These are phyloP conservation scores for Seira sanloemensis DNA, from an alignment of 2,888 invertebrate genomes.

Conservation along the genomic window DNA sequence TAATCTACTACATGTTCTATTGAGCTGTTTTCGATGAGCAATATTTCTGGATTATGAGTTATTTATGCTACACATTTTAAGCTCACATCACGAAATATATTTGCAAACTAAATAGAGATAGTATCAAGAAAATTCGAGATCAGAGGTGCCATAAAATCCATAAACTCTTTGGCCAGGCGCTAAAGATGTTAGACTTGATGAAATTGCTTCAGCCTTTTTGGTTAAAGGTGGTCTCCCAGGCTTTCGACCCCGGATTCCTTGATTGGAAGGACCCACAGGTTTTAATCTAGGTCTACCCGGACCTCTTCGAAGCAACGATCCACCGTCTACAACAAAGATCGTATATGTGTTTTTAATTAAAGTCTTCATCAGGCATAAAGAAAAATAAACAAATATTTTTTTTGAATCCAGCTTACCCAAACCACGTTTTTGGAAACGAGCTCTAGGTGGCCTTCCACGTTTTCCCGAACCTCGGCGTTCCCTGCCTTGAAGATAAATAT, in stretches of 20 bases:
- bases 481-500: no score
- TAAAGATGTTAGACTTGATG: conserved; percentile 61
- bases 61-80: no score
- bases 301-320: conserved; percentile 78
- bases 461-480: no score
- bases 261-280: conserved; percentile 82
- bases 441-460: conserved; percentile 76
- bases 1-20: no score
- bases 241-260: conserved; percentile 79
- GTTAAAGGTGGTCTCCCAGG: conserved; percentile 77
- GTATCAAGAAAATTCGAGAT: conserved; percentile 68
- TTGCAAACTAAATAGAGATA: conserved; percentile 33
- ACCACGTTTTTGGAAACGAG: conserved; percentile 55
- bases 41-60: no score
- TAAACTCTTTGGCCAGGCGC: conserved; percentile 70
- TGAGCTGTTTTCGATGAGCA: no score
- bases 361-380: no score
- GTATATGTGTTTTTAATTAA: not conserved
- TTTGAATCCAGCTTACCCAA: conserved; percentile 22
- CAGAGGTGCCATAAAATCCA: conserved; percentile 71
- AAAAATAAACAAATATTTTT: no score
- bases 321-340: conserved; percentile 46
- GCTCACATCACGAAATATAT: no score
- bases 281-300: conserved; percentile 83
- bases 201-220: conserved; percentile 66